Base-by-base conservation (phyloP, 2,797 vertebrate genomes). In the Naso thynnoides region DNA sequence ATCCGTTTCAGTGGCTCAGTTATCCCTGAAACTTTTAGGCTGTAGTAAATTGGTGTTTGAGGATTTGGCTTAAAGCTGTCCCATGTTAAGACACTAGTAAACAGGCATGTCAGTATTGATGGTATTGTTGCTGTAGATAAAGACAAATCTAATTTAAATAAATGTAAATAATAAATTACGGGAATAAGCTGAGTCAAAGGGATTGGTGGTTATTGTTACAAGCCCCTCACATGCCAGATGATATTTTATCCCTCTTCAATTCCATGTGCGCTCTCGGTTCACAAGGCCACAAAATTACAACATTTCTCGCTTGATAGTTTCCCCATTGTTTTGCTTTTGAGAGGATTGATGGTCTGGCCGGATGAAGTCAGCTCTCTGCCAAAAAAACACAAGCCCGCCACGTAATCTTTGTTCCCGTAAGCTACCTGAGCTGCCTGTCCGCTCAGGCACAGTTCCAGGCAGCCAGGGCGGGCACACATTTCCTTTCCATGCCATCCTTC, bases 331-430 rank as follows among this genome's bases (percentile, higher is more conserved):
- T 81, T 52, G 41, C 63, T 60, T 80, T 38, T 23, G 23, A 63
- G 41, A 62, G 52, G 54, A 60, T 54, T 26, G 60, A 56, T 59
- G 56, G 47, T 72, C 70, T 83, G 82, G 85, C 62, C 18, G 33
- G 64, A 60, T 41, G 44, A 69, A 18, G 38, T 24, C 11, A 47
- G 61, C 49, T 63, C 58, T 52, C 45, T 66, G 79, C 82, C 87
- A 90, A 81, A 85, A 84, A 81, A 57, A 77, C 61, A 74, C 66
- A 75, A 33, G 31, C 55, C 50, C 38, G 38, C 67, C 33, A 15
- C 33, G 41, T 76, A 86, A 82, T 86, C 69, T 76, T 72, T 76
- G 77, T 88, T 83, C 82, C 72, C 86, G 83, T 83, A 79, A 85
- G 70, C 72, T 81, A 92, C 82, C 86, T 86, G 84, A 56, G 69